These are phyloP conservation scores for Andinoacara biseriatus DNA, from an alignment of 2,113 vertebrate genomes.

Conservation along the genomic window DNA sequence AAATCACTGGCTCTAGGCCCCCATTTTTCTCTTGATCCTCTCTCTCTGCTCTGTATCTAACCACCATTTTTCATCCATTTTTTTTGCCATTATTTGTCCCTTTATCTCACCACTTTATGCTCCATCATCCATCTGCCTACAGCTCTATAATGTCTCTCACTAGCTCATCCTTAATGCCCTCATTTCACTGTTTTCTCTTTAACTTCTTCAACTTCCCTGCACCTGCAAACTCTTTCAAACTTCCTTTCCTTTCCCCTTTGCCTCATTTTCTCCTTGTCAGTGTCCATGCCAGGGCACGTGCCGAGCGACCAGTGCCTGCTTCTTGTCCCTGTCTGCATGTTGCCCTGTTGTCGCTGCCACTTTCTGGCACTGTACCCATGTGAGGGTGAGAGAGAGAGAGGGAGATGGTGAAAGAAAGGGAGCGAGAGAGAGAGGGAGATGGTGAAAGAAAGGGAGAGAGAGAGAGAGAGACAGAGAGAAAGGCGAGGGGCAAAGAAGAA, in stretches of 20 bases:
- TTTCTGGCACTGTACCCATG: slow-evolving; percentile 79
- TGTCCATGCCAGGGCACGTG: slow-evolving; percentile 60
- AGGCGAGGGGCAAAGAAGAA: slow-evolving; percentile 69
- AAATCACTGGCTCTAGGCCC: no score
- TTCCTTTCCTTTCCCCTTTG: background rate
- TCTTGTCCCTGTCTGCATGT: slow-evolving; percentile 74
- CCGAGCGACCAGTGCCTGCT: slow-evolving; percentile 67
- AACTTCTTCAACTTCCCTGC: background rate
- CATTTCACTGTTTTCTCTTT: background rate
- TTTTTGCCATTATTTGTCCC: background rate
- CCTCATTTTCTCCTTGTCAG: slow-evolving; percentile 30
- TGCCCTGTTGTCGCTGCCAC: slow-evolving; percentile 76
- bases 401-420: slow-evolving; percentile 36
- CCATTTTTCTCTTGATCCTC: background rate
- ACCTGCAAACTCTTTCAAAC: slow-evolving; percentile 23
- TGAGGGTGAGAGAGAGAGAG: slow-evolving; percentile 30
- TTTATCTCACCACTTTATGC: slow-evolving; percentile 10
- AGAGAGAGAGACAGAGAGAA: slow-evolving; percentile 38
- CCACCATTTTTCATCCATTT: background rate
- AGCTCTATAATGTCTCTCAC: background rate
- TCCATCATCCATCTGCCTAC: background rate
- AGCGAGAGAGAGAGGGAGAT: slow-evolving; percentile 26
- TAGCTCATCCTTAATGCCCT: background rate
- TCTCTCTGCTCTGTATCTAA: background rate
- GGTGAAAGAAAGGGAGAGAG: slow-evolving; percentile 39